Evolutionary conservation across 2,888 invertebrate species (phyloP), one percentile per base, ranked within the genome.

Genomic region (Lysandra coridon): DNA sequence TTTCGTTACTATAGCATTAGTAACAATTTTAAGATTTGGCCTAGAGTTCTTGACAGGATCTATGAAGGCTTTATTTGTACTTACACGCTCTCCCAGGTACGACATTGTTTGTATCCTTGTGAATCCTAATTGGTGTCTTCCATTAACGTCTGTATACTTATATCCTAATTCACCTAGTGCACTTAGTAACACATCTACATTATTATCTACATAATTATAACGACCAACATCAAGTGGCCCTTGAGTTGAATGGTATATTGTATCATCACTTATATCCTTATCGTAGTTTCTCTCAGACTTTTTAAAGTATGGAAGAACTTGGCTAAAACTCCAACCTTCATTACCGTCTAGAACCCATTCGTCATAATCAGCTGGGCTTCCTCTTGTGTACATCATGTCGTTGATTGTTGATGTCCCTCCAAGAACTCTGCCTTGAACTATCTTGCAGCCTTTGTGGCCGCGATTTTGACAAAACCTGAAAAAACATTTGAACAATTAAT

Each of bases 211-310:
- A 78, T 90, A 90, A 0, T 89, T 91, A 83, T 94, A 94, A 57
- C 94, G 86, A 23, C 93, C 94, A 2, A 94, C 89, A 81, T 94
- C 94, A 6, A 94, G 83, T 1, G 94, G 93, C 12, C 94, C 94
- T 85, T 92, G 90, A 0, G 91, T 91, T 5, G 94, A 93, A 83
- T 94, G 94, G 82, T 90, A 93, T 76, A 88, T 86, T 83, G 90
- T 92, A 82, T 94, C 92, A 83, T 91, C 93, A 33, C 88, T 88
- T 80, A 94, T 92, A 80, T 94, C 94, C 82, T 90, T 93, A 81
- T 94, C 93, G 78, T 93, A 94, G 83, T 94, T 94, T 81, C 93
- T 93, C 87, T 94, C 94, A 1, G 94, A 94, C 81, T 94, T 92
- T 83, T 94, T 94, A 83, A 93, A 94, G 84, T 89, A 94, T 14